Conservation (phyloP, 2,113 vertebrate genomes). For the Falco punctatus region DNA sequence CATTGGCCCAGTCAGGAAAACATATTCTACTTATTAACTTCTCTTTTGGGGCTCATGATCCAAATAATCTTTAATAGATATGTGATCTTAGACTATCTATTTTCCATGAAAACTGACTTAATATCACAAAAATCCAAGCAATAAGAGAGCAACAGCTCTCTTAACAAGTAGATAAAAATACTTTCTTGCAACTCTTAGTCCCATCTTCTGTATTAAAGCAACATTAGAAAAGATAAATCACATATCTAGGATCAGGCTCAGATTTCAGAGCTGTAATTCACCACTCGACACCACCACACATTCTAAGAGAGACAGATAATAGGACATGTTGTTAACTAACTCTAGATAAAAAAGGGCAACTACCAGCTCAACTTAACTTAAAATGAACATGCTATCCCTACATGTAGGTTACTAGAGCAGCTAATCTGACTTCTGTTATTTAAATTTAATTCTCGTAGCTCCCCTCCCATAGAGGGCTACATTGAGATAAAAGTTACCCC, state of each 20-base stretch:
- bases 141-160: not conserved
- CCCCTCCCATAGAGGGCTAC: not conserved
- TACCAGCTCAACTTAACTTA: not conserved
- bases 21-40: not conserved
- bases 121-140: not conserved
- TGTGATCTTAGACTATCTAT: not conserved
- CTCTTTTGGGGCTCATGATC: not conserved
- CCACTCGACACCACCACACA: not conserved
- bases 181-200: not conserved
- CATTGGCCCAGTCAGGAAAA: not conserved
- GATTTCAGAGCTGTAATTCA: not conserved
- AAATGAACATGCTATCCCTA: not conserved
- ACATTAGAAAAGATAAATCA: not conserved
- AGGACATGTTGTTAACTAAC: not conserved
- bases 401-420: constrained; percentile 13
- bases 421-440: constrained; percentile 12
- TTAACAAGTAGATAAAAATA: not conserved
- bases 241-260: not conserved
- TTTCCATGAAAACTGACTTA: not conserved
- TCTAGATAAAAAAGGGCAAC: not conserved
- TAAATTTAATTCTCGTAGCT: constrained; percentile 1
- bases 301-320: not conserved
- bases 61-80: not conserved
- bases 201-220: not conserved
- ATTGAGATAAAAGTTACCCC: not conserved